These are phyloP conservation scores for Drusus annulatus DNA, from an alignment of 1,140 invertebrate species.

Conservation along the genomic window DNA sequence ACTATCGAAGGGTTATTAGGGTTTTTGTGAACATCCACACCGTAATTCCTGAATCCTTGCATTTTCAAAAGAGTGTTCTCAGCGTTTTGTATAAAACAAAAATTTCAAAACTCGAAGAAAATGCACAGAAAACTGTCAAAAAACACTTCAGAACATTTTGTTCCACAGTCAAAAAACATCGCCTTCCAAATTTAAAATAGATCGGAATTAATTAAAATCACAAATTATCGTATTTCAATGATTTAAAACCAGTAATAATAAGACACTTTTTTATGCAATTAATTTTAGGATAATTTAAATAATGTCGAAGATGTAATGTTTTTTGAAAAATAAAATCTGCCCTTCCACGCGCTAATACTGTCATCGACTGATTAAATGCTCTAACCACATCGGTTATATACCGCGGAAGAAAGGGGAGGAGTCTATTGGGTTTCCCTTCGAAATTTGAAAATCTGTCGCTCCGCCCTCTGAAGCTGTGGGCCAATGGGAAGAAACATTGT, in stretches of 20 bases:
- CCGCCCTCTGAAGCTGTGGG: background rate
- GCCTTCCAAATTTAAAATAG: no score
- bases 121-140: background rate
- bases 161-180: no score
- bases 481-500: constrained; percentile 19
- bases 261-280: background rate
- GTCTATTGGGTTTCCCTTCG: background rate
- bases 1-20: constrained; percentile 41
- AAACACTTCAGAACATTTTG: background rate
- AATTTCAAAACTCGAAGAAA: no score
- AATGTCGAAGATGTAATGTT: background rate
- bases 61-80: constrained; percentile 13
- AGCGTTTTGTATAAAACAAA: no score
- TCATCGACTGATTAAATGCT: constrained; percentile 23
- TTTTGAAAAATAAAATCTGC: background rate
- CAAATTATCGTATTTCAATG: background rate
- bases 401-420: background rate
- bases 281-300: background rate
- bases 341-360: background rate
- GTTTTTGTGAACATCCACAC: constrained; percentile 55
- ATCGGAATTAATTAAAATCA: no score
- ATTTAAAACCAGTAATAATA: background rate
- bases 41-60: constrained; percentile 59
- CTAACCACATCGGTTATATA: constrained; percentile 3
- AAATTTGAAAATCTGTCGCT: constrained; percentile 13